These are phyloP conservation scores for Zaprionus tsacasi DNA, from an alignment of 1,140 invertebrate species.

Conservation along the genomic window DNA sequence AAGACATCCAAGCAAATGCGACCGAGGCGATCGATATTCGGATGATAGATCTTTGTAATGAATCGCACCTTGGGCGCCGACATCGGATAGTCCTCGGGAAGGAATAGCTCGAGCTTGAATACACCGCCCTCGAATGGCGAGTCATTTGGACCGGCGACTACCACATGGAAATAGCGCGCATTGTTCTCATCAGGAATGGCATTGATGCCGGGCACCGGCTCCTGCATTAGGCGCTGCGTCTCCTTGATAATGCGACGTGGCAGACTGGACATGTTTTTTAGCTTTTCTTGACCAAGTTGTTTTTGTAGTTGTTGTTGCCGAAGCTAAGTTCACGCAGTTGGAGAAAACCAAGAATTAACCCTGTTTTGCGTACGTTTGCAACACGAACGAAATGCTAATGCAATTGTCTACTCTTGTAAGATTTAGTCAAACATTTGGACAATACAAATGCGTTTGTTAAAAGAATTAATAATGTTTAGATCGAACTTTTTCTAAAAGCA, in stretches of 20 bases:
- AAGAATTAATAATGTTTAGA: constrained; percentile 13
- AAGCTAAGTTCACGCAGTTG: constrained; percentile 25
- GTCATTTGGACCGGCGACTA: constrained; percentile 92
- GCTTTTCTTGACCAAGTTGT: constrained; percentile 26
- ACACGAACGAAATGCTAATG: constrained; percentile 5
- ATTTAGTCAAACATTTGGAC: constrained; percentile 5
- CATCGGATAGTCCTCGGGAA: constrained; percentile 92
- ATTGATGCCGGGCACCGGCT: constrained; percentile 97
- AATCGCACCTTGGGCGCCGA: constrained; percentile 91
- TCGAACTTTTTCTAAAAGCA: constrained; percentile 39
- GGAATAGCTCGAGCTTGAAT: constrained; percentile 90
- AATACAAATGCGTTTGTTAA: constrained; percentile 3
- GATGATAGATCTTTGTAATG: constrained; percentile 92
- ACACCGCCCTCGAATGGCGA: constrained; percentile 91
- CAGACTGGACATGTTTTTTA: constrained; percentile 89
- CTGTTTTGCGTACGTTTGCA: background rate
- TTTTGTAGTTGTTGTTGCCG: constrained; percentile 15
- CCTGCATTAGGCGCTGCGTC: constrained; percentile 98
- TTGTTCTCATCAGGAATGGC: constrained; percentile 97
- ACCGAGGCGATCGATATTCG: constrained; percentile 90
- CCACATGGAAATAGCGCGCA: constrained; percentile 97
- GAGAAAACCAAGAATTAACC: background rate
- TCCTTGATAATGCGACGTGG: constrained; percentile 96
- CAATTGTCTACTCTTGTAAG: background rate
- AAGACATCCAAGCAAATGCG: constrained; percentile 91